A percentile compares a stretch with the other conserved stretches of the same genome.
Evolutionary conservation across 2,888 invertebrate genomes (phyloP).

Genomic region (Hydrotaea cyrtoneurina): DNA sequence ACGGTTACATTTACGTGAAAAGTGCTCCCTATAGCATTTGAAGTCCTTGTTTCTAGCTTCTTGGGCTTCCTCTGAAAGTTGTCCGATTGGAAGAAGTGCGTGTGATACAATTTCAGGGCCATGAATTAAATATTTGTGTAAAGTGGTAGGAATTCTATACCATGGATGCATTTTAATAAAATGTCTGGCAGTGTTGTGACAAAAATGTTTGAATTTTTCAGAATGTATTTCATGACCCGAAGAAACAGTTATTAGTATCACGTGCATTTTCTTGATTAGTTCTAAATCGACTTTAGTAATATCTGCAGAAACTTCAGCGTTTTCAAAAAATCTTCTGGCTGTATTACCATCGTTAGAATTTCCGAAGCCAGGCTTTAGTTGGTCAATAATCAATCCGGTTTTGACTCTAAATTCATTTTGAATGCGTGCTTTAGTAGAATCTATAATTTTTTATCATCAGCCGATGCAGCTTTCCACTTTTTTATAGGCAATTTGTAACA

Average conservation of each 20-base stretch:
- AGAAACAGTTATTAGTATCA: not conserved
- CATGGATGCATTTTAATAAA: no score
- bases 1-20: not conserved
- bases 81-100: not conserved
- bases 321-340: conserved; percentile 19
- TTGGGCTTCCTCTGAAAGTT: no score
- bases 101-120: not conserved
- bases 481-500: conserved; percentile 41
- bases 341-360: conserved; percentile 23
- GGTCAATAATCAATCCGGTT: conserved; percentile 44
- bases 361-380: conserved; percentile 21
- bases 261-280: not conserved
- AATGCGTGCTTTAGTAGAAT: conserved; percentile 45
- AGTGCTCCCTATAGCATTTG: not conserved
- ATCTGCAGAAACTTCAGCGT: conserved; percentile 39
- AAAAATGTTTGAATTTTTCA: conserved; percentile 3
- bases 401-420: conserved; percentile 44
- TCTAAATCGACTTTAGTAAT: conserved; percentile 23
- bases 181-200: no score
- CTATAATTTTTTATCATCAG: not conserved
- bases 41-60: not conserved
- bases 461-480: conserved; percentile 46
- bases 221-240: not conserved
- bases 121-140: conserved; percentile 11
- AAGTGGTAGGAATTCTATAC: not conserved